These are phyloP conservation scores for Cynopterus brachyotis DNA, from an alignment of 2,113 vertebrate species.

Conservation along the genomic window DNA sequence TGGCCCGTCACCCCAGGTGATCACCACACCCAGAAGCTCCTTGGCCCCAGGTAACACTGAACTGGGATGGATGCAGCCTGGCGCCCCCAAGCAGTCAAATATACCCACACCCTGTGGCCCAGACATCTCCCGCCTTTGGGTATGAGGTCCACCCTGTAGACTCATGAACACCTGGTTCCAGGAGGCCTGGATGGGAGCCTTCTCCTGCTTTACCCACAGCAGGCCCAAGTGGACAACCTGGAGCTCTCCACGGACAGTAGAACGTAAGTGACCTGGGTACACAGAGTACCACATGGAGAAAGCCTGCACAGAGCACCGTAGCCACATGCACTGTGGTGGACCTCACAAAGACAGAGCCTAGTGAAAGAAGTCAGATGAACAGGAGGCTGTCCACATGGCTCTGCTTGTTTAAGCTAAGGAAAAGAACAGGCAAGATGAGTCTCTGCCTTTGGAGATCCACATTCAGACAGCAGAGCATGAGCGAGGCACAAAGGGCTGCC, in stretches of 20 bases:
- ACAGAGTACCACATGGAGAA: too few species aligned
- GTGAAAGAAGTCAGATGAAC: background rate
- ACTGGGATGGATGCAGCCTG: background rate
- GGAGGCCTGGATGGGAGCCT: background rate
- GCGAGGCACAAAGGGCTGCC: background rate
- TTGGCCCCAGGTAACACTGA: background rate
- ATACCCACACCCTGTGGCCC: fast-evolving
- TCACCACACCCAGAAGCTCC: background rate
- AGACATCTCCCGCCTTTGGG: background rate
- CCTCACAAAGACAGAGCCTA: background rate
- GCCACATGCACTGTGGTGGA: fast-evolving
- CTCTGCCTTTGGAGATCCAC: background rate
- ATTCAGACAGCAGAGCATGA: background rate
- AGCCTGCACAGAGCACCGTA: too few species aligned
- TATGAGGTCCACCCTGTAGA: background rate
- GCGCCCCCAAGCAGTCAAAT: background rate
- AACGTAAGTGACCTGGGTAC: background rate
- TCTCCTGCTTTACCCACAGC: background rate
- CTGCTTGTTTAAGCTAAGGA: background rate
- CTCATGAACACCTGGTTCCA: fast-evolving
- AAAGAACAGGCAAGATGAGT: background rate
- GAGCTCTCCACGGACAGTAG: background rate
- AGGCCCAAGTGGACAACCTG: background rate
- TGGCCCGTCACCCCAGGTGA: background rate
- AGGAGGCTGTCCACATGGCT: background rate